Conservation (phyloP, 1,140 invertebrate genomes). For the Brachionus asplanchnoidis region DNA sequence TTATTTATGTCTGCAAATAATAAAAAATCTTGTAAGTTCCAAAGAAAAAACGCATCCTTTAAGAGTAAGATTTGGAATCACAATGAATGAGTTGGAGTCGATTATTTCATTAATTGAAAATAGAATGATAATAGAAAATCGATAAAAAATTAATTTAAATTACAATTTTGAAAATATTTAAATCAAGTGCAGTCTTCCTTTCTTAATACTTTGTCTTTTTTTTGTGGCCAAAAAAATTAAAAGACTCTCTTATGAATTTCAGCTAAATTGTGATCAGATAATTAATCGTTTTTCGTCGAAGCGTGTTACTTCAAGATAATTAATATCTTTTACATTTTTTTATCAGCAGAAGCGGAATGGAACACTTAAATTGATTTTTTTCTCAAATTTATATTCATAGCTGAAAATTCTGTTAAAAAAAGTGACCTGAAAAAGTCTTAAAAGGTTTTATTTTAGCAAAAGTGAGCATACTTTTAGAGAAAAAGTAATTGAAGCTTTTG, state of each 20-base stretch:
- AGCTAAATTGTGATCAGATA: background rate
- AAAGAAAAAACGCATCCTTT: background rate
- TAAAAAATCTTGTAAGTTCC: background rate
- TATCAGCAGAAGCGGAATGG: background rate
- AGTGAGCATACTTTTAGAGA: background rate
- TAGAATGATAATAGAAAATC: background rate
- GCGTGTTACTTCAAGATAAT: background rate
- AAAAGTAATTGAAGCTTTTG: background rate
- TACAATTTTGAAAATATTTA: constrained; percentile 5
- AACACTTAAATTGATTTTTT: background rate
- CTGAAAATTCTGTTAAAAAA: background rate
- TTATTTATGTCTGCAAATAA: background rate
- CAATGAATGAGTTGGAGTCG: background rate
- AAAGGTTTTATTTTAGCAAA: background rate
- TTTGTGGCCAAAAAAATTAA: background rate
- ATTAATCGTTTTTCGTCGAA: background rate
- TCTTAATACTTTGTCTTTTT: background rate
- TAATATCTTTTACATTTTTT: background rate
- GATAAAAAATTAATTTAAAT: constrained; percentile 6
- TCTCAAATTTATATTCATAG: background rate
- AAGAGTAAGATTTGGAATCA: background rate
- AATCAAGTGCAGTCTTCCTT: constrained; percentile 1
- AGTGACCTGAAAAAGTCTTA: background rate
- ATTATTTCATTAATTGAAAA: background rate
- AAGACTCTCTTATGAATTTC: background rate